Evolutionary conservation across 1,140 invertebrate genomes (phyloP).

Genomic region (Sarcophaga peregrina): DNA sequence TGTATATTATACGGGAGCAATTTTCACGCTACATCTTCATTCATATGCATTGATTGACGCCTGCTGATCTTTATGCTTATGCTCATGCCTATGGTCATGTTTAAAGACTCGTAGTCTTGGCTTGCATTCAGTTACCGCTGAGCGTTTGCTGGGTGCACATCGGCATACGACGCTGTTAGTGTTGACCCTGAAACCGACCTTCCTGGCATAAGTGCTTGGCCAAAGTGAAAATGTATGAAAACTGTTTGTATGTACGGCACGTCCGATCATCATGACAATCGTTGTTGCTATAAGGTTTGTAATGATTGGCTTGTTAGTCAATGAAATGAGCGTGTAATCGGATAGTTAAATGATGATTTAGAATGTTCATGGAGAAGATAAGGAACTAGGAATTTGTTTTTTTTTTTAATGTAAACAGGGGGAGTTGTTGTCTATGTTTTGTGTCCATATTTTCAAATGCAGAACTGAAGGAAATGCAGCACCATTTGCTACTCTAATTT

Average conservation of each 20-base stretch:
- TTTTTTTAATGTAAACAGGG: background rate
- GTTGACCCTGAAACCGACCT: background rate
- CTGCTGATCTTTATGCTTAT: constrained; percentile 23
- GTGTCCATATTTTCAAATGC: no score
- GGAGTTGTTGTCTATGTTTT: no score
- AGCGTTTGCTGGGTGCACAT: constrained; percentile 6
- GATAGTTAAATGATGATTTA: background rate
- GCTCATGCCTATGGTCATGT: background rate
- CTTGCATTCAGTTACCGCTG: constrained; percentile 20
- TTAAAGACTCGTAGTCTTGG: background rate
- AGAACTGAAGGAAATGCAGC: no score
- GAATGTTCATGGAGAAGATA: background rate
- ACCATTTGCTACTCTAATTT: no score
- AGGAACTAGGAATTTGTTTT: background rate
- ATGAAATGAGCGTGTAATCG: constrained; percentile 29
- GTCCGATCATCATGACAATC: no score
- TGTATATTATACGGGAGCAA: constrained; percentile 25
- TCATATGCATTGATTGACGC: constrained; percentile 26
- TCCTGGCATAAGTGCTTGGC: background rate
- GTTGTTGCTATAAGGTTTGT: background rate
- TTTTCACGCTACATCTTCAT: constrained; percentile 34
- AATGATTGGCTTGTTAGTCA: constrained; percentile 28
- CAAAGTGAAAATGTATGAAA: constrained; percentile 23
- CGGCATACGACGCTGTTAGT: background rate
- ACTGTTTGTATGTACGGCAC: background rate